These are phyloP conservation scores for Colaptes auratus DNA, from an alignment of 2,113 vertebrate species.

Conservation along the genomic window DNA sequence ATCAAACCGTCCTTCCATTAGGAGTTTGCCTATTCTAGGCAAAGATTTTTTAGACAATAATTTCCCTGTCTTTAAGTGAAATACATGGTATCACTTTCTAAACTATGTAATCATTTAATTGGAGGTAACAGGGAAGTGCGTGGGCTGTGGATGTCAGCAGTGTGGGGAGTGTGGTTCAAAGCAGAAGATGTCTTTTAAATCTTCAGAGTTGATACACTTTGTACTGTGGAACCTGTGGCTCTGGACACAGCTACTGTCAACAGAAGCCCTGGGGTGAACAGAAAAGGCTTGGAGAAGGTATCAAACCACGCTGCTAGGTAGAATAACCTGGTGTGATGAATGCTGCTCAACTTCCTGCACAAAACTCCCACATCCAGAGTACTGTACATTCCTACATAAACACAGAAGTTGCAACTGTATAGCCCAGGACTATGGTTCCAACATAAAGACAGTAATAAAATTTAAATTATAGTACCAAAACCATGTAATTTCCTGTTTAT, in stretches of 20 bases:
- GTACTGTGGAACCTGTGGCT: background rate
- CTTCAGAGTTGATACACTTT: background rate
- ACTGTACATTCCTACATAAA: too few relatives aligned
- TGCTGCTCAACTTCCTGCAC: background rate
- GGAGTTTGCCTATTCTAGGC: background rate
- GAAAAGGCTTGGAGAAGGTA: background rate
- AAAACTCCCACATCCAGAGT: background rate
- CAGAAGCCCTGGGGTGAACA: background rate
- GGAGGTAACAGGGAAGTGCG: background rate
- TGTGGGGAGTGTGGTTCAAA: background rate
- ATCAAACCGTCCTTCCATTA: background rate
- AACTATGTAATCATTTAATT: background rate
- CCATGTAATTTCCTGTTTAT: background rate
- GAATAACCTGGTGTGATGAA: background rate
- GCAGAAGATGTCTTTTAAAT: background rate
- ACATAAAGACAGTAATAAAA: background rate
- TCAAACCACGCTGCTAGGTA: background rate
- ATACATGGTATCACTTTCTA: background rate
- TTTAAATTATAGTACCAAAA: background rate
- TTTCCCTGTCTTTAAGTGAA: background rate
- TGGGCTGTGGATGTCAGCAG: fast-evolving
- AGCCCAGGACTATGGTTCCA: background rate
- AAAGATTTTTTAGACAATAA: background rate
- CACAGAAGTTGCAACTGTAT: background rate
- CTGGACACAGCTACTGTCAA: background rate